Percentiles rank a stretch among this genome's conserved stretches.
Evolutionary conservation across 2,113 vertebrate species (phyloP).

Genomic region (Lophochroa leadbeateri): DNA sequence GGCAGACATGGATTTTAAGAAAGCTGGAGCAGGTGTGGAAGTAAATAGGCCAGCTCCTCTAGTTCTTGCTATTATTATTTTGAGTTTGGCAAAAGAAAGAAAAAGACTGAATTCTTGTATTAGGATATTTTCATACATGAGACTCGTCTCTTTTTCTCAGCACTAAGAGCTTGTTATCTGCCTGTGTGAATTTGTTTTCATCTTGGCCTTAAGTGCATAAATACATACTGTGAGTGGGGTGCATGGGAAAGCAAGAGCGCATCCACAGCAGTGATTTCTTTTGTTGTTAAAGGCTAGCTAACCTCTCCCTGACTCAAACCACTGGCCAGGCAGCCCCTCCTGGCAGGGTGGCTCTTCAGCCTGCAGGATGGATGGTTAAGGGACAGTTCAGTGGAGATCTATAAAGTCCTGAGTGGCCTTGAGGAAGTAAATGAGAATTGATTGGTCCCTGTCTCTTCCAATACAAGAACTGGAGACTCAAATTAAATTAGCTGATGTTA

Average conservation of each 20-base stretch:
- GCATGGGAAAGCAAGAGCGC: background rate
- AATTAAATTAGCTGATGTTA: background rate
- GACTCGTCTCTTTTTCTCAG: background rate
- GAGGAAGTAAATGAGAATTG: background rate
- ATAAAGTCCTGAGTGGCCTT: background rate
- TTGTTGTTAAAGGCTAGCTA: background rate
- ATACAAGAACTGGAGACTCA: background rate
- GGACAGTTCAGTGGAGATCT: background rate
- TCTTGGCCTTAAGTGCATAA: background rate
- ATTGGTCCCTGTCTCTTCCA: background rate
- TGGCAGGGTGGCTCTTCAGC: background rate
- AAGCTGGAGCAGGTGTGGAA: background rate
- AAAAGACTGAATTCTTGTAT: background rate
- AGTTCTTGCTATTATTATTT: background rate
- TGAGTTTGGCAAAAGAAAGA: background rate
- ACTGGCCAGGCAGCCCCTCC: background rate
- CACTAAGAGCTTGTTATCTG: background rate
- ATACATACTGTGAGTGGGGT: background rate
- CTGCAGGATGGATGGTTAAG: background rate
- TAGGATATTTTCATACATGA: background rate
- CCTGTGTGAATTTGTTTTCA: background rate
- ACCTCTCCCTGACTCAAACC: fast-evolving
- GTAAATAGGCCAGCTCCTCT: background rate
- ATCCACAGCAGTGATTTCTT: background rate
- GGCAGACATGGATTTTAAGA: background rate